A percentile compares a stretch with the other conserved stretches of the same genome.
phyloP scores from a whole-genome alignment of 2,888 invertebrate species.

The Melitaea athalia region DNA sequence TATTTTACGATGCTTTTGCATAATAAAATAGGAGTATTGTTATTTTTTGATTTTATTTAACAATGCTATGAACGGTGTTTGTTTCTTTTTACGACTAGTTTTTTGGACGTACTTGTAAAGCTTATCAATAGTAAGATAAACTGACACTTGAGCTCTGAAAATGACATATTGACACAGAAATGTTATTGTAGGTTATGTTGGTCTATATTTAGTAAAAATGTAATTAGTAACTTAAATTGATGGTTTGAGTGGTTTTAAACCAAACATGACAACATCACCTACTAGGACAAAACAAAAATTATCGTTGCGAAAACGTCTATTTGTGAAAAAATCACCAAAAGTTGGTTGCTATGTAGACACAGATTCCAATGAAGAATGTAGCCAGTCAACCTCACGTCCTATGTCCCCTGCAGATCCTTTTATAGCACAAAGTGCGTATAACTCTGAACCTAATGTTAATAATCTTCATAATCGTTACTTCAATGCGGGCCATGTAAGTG shows the following conservation, averaged over 20 bases:
- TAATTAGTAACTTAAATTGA: slow-evolving; percentile 76
- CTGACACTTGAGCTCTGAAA: slow-evolving; percentile 16
- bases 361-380: slow-evolving; percentile 74
- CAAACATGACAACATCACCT: slow-evolving; percentile 77
- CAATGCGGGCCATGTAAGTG: slow-evolving; percentile 52
- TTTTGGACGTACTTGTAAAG: not conserved
- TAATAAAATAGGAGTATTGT: not conserved
- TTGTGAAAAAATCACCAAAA: slow-evolving; percentile 79
- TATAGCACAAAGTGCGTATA: slow-evolving; percentile 69
- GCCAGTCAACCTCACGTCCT: slow-evolving; percentile 70
- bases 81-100: not conserved
- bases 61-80: not conserved
- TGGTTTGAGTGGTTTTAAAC: slow-evolving; percentile 62
- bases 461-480: slow-evolving; percentile 52
- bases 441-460: slow-evolving; percentile 55
- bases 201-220: slow-evolving; percentile 73
- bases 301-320: slow-evolving; percentile 74
- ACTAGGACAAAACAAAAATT: slow-evolving; percentile 76
- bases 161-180: slow-evolving; percentile 57
- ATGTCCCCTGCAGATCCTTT: slow-evolving; percentile 77
- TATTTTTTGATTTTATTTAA: not conserved
- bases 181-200: slow-evolving; percentile 70
- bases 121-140: not conserved
- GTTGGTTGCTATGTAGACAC: slow-evolving; percentile 79
- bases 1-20: slow-evolving; percentile 1